These are phyloP conservation scores for Taenaris catops DNA, from an alignment of 2,888 invertebrate genomes.

Conservation along the genomic window DNA sequence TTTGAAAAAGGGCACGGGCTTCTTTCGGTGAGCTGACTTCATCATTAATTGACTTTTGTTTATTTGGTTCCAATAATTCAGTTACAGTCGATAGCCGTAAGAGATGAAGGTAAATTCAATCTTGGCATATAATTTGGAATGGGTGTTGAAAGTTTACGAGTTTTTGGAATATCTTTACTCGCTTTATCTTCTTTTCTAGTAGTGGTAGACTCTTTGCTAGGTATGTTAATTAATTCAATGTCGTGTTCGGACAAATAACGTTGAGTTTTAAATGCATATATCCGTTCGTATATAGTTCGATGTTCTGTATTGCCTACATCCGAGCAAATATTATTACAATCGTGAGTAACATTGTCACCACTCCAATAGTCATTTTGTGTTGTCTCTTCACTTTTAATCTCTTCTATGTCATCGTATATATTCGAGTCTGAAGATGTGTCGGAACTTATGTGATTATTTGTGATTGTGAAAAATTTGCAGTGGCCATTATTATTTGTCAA, in stretches of 20 bases:
- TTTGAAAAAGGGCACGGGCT: conserved; percentile 18
- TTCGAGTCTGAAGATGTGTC: conserved; percentile 40
- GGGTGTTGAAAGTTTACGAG: conserved; percentile 42
- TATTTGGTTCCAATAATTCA: conserved; percentile 50
- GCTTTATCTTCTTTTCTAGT: conserved; percentile 29
- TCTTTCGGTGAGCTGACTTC: conserved; percentile 10
- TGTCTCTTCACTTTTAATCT: conserved; percentile 29
- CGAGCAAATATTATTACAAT: conserved; percentile 33
- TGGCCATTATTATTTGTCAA: conserved; percentile 27
- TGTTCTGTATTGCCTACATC: conserved; percentile 33
- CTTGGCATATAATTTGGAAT: conserved; percentile 47
- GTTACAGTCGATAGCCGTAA: conserved; percentile 56
- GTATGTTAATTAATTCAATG: conserved; percentile 35
- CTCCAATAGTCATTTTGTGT: conserved; percentile 24
- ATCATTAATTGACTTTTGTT: conserved; percentile 25
- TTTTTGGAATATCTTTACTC: conserved; percentile 3
- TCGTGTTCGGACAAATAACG: conserved; percentile 41
- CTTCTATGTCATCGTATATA: conserved; percentile 27
- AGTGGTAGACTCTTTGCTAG: conserved; percentile 31
- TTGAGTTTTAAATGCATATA: conserved; percentile 59
- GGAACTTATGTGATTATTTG: conserved; percentile 38
- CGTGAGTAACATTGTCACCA: conserved; percentile 27
- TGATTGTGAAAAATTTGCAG: conserved; percentile 44
- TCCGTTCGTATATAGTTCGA: conserved; percentile 52
- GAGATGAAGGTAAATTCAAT: conserved; percentile 39